Evolutionary conservation across 2,888 invertebrate genomes (phyloP), one percentile per base, ranked within the genome.

Genomic region (Epirrita christyi): DNA sequence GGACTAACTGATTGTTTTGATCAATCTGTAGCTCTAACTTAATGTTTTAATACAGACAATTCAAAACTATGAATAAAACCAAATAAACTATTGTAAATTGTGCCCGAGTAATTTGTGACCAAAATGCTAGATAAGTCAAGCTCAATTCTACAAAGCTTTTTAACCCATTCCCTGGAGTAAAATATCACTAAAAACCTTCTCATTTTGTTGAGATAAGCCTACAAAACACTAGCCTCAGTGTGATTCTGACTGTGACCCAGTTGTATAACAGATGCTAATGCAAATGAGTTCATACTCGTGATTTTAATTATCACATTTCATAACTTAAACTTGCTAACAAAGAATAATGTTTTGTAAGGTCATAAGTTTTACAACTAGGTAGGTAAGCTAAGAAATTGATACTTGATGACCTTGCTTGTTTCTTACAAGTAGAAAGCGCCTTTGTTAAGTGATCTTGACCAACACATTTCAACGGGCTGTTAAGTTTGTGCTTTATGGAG

Each of bases 241-340:
- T 48, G 43, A 42, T 29, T 55, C 47, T 55, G 54, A 47, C 41
- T 40, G 46, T 46, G 45, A 43, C 51, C 47, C 32, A 51, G 15
- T 51, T 51, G 11, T 29, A 49, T 13, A 53, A 59, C 63, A 59
- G 50, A 57, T 56, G 57, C 50, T 58, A 42, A 54, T 56, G 57
- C 50, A 56, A 42, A 54, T 59, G 57, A 63, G 58, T 44, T 49
- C 40, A 21, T 43, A 38, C 43, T 43, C 38, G 43, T 43, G 27
- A 44, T 50, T 55, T 55, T 48, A 54, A 53, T 46, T 59, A 59
- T 50, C 47, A 38, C 40, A 52, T 34, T 56, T 57, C 49, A 45
- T 41, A 48, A 45, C 61, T 49, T 42, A 7, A 45, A 55, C 46
- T 13, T 46, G 54, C 28, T 40, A 55, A 53, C 42, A 48, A 46